phyloP scores from a whole-genome alignment of 2,113 vertebrate genomes.

The Thermophis baileyi region DNA sequence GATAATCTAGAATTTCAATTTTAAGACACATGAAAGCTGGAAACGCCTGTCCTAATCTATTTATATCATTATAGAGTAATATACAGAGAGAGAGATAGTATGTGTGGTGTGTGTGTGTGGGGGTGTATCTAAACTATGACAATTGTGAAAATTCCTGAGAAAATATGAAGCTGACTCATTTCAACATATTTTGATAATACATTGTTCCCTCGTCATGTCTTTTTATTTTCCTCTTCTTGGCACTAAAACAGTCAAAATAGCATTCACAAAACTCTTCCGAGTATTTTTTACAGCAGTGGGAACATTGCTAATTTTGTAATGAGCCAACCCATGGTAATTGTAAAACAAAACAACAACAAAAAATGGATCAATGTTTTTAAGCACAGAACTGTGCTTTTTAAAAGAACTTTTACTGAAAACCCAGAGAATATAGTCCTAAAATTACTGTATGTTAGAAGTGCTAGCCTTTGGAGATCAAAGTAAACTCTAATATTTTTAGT shows the following conservation, averaged over 20 bases:
- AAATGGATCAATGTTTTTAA: background rate
- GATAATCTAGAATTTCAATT: background rate
- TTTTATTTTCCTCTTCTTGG: constrained; percentile 6
- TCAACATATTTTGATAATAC: background rate
- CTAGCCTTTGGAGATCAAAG: constrained; percentile 23
- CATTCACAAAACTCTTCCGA: constrained; percentile 9
- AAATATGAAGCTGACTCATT: background rate
- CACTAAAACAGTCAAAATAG: constrained; percentile 20
- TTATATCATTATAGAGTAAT: background rate
- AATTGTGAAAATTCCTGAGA: constrained; percentile 4
- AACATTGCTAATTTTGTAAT: constrained; percentile 3
- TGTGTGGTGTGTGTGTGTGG: background rate
- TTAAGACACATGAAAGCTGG: background rate
- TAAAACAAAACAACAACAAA: background rate
- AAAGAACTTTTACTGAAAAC: background rate
- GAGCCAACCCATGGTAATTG: background rate
- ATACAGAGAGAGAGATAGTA: background rate
- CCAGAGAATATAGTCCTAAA: background rate
- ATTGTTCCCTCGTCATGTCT: constrained; percentile 2
- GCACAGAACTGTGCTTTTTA: background rate
- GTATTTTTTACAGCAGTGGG: background rate
- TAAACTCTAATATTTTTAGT: constrained; percentile 31
- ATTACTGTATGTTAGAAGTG: background rate
- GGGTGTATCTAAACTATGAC: background rate
- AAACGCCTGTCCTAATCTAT: background rate